Percentiles rank a stretch among this genome's conserved stretches.
Conservation (phyloP, 2,113 vertebrate genomes). For the Nanorana parkeri region DNA sequence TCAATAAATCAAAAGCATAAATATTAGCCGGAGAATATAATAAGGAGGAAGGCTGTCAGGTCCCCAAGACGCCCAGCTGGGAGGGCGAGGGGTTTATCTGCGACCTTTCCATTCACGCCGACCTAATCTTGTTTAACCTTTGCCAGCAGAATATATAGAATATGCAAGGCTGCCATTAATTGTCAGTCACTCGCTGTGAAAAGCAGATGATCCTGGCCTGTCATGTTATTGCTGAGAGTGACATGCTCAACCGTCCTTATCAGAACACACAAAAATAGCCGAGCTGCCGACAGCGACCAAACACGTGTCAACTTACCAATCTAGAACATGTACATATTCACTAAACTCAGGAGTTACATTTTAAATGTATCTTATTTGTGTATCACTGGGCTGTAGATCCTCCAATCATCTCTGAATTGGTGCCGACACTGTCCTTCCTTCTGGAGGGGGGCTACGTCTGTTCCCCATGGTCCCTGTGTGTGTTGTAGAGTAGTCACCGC, state of each 20-base stretch:
- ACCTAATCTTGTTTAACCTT: slow-evolving; percentile 20
- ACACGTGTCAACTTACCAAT: no score
- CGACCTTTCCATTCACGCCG: slow-evolving; percentile 1
- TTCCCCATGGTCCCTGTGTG: no score
- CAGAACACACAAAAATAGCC: background rate
- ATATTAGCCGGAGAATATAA: background rate
- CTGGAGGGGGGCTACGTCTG: no score
- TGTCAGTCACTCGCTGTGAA: slow-evolving; percentile 24
- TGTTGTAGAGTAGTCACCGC: no score
- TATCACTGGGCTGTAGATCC: no score
- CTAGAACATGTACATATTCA: no score
- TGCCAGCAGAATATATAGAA: background rate
- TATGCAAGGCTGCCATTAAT: background rate
- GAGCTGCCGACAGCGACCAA: no score
- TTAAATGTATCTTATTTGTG: no score
- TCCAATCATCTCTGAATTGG: no score
- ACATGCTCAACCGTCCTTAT: background rate
- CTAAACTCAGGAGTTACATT: no score
- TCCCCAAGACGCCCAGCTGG: slow-evolving; percentile 6
- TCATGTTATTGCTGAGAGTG: background rate
- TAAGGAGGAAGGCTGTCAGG: background rate
- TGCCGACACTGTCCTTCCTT: no score
- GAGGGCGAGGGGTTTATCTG: slow-evolving; percentile 3
- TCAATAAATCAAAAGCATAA: background rate
- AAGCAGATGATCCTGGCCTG: background rate